A percentile compares a stretch with the other conserved stretches of the same genome.
Evolutionary conservation across 2,888 invertebrate species (phyloP).

Genomic region (Nemapogon koenigi): DNA sequence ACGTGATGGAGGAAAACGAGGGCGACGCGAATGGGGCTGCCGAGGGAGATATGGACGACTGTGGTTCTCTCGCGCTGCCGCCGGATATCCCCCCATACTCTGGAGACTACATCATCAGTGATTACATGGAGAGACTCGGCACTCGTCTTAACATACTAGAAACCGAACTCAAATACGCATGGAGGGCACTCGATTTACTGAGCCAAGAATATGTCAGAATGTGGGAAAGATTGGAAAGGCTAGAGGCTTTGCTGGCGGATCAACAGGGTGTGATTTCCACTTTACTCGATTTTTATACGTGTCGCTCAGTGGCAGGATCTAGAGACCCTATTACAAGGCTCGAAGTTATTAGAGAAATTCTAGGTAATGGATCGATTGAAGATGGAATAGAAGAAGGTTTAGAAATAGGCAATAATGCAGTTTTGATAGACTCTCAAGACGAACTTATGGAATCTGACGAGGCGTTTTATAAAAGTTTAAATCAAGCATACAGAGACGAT

Average conservation of each 20-base stretch:
- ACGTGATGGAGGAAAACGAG: slow-evolving; percentile 62
- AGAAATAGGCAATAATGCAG: slow-evolving; percentile 54
- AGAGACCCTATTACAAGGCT: slow-evolving; percentile 60
- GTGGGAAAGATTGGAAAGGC: slow-evolving; percentile 90
- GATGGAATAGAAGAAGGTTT: slow-evolving; percentile 73
- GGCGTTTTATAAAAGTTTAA: slow-evolving; percentile 86
- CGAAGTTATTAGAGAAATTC: slow-evolving; percentile 70
- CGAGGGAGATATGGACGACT: slow-evolving; percentile 61
- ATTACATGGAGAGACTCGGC: slow-evolving; percentile 90
- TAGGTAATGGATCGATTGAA: slow-evolving; percentile 70
- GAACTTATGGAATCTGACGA: slow-evolving; percentile 78
- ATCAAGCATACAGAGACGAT: slow-evolving; percentile 87
- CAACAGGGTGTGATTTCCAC: slow-evolving; percentile 92
- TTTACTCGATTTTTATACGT: slow-evolving; percentile 79
- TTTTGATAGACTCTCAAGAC: slow-evolving; percentile 46
- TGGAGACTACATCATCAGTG: slow-evolving; percentile 82
- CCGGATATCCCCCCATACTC: slow-evolving; percentile 59
- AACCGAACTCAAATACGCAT: slow-evolving; percentile 90
- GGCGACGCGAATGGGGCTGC: slow-evolving; percentile 60
- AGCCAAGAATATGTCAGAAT: slow-evolving; percentile 93
- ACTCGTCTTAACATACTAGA: slow-evolving; percentile 87
- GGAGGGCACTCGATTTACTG: slow-evolving; percentile 88
- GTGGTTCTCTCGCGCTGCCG: slow-evolving; percentile 61
- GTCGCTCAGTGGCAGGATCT: slow-evolving; percentile 49
- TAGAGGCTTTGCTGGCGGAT: slow-evolving; percentile 85